Evolutionary conservation across 2,888 invertebrate species (phyloP).

Genomic region (Tetragonula carbonaria): DNA sequence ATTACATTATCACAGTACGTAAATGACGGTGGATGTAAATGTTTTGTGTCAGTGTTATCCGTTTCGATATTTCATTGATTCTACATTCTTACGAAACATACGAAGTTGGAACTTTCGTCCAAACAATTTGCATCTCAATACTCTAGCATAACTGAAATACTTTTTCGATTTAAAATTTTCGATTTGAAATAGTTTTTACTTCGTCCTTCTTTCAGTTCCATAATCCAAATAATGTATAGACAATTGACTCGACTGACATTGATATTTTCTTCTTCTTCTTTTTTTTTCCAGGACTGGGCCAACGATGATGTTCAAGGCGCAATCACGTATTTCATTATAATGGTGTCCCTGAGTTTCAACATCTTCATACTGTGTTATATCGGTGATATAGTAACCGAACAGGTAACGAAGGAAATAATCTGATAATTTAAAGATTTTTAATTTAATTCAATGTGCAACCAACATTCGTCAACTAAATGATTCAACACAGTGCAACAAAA

Average conservation of each 20-base stretch:
- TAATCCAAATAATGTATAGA: neutral
- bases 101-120: too few relatives aligned
- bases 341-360: constrained; percentile 58
- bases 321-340: constrained; percentile 43
- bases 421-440: neutral
- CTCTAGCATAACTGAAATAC: neutral
- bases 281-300: constrained; percentile 53
- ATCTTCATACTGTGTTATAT: constrained; percentile 66
- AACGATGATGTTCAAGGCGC: constrained; percentile 30
- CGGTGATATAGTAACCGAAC: constrained; percentile 60
- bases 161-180: too few relatives aligned
- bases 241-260: neutral
- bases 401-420: constrained; percentile 55
- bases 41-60: too few relatives aligned
- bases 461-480: constrained; percentile 1
- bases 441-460: neutral
- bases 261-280: constrained; percentile 8
- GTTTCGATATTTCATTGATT: too few relatives aligned
- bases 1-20: constrained; percentile 58
- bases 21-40: neutral
- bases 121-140: neutral
- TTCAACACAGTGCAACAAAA: constrained; percentile 66
- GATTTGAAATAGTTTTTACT: neutral
- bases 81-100: too few relatives aligned
- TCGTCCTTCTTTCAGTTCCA: neutral